Evolutionary conservation across 2,797 vertebrate species (phyloP).

Genomic region (Lophura swinhoii): DNA sequence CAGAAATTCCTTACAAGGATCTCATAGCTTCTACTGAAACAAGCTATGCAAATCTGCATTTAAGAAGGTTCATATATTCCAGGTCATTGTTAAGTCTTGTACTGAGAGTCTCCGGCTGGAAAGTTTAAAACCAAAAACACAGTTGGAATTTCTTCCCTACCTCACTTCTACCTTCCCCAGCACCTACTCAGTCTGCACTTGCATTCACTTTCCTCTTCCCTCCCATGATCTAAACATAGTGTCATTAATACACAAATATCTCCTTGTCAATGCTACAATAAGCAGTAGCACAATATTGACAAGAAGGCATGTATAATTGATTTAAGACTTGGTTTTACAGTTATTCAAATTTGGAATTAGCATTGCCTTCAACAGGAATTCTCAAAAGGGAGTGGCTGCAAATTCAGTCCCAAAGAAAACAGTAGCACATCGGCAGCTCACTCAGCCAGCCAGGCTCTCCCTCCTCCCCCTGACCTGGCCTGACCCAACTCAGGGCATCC

Average conservation of each 20-base stretch:
- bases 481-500: slow-evolving; percentile 10
- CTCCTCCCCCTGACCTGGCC: not conserved
- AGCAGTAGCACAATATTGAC: slow-evolving; percentile 28
- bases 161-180: not conserved
- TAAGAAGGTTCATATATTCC: not conserved
- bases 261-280: not conserved
- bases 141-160: not conserved
- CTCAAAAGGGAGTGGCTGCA: slow-evolving; percentile 42
- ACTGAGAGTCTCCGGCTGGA: slow-evolving; percentile 6
- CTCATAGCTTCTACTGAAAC: not conserved
- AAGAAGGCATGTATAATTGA: not conserved
- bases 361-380: not conserved
- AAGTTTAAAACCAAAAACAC: slow-evolving; percentile 17
- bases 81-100: slow-evolving; percentile 3
- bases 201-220: not conserved
- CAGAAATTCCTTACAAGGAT: not conserved
- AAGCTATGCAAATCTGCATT: not conserved
- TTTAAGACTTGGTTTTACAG: slow-evolving; percentile 19
- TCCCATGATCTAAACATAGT: not conserved
- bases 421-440: not conserved
- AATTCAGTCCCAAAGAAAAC: slow-evolving; percentile 59
- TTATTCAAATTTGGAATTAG: slow-evolving; percentile 24
- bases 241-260: not conserved
- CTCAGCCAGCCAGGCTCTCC: not conserved
- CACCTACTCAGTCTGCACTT: not conserved